phyloP scores from a whole-genome alignment of 2,113 vertebrate genomes.

The Passer montanus region DNA sequence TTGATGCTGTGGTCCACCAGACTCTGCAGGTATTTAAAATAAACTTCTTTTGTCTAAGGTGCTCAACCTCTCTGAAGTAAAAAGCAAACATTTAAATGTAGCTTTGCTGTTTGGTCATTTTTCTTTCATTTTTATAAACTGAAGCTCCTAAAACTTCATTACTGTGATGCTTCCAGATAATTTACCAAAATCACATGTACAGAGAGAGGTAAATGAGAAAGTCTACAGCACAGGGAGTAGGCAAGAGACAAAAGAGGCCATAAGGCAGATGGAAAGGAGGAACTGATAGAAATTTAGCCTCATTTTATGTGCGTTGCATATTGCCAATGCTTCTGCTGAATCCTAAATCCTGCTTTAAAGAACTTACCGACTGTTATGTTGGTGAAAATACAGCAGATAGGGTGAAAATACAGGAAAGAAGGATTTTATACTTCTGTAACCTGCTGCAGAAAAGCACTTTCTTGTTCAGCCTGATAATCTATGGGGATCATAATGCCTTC shows the following conservation, averaged over 20 bases:
- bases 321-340: not conserved
- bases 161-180: not conserved
- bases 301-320: not conserved
- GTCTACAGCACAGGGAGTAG: not conserved
- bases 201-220: not conserved
- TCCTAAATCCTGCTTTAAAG: not conserved
- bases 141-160: not conserved
- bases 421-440: not conserved
- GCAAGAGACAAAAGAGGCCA: fast-evolving
- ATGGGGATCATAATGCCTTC: not conserved
- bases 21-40: not conserved
- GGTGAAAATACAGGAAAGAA: not conserved
- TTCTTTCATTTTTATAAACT: not conserved
- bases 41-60: not conserved
- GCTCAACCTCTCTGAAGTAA: not conserved
- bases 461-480: not conserved
- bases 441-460: not conserved
- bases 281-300: not conserved
- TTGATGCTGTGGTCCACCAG: not conserved
- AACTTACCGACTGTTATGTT: not conserved
- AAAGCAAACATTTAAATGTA: not conserved
- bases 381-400: not conserved
- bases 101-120: not conserved
- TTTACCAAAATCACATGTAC: not conserved
- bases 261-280: not conserved